These are phyloP conservation scores for Seira ritae DNA, from an alignment of 2,888 invertebrate species.

Conservation along the genomic window DNA sequence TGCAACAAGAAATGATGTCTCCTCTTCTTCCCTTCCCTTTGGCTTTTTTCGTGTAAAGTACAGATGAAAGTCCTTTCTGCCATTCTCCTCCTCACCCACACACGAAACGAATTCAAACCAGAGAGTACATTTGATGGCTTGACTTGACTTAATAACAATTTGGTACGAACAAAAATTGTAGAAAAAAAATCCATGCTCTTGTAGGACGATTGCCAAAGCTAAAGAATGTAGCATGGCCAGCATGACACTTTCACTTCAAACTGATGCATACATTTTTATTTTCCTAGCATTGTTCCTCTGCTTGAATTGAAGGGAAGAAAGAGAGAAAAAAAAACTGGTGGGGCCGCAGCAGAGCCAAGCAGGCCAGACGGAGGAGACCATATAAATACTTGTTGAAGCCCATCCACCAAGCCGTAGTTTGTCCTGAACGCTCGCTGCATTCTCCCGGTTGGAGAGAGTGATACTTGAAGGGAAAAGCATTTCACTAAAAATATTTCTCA, in stretches of 20 bases:
- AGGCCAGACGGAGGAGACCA: neutral
- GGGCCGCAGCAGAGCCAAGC: conserved; percentile 21
- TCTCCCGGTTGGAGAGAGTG: conserved; percentile 17
- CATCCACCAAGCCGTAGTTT: conserved; percentile 49
- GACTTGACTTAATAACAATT: neutral
- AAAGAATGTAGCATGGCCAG: neutral
- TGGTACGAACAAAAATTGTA: neutral
- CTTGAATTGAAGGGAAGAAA: conserved; percentile 22
- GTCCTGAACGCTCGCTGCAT: conserved; percentile 57
- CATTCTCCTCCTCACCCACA: neutral
- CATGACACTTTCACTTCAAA: neutral
- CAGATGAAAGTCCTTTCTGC: neutral
- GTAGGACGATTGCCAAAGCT: too few relatives aligned
- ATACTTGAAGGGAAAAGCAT: neutral
- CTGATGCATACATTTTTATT: neutral
- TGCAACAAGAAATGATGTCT: neutral
- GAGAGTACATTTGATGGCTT: neutral
- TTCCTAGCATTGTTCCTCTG: neutral
- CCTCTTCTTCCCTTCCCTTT: too few relatives aligned
- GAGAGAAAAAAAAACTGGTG: conserved; percentile 10
- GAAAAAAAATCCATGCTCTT: too few relatives aligned
- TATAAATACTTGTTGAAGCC: conserved; percentile 65
- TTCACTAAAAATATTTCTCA: neutral
- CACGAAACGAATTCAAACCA: neutral
- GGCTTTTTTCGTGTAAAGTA: neutral